A percentile compares a stretch with the other conserved stretches of the same genome.
phyloP scores from a whole-genome alignment of 2,113 vertebrate species.

The Nycticorax nycticorax region DNA sequence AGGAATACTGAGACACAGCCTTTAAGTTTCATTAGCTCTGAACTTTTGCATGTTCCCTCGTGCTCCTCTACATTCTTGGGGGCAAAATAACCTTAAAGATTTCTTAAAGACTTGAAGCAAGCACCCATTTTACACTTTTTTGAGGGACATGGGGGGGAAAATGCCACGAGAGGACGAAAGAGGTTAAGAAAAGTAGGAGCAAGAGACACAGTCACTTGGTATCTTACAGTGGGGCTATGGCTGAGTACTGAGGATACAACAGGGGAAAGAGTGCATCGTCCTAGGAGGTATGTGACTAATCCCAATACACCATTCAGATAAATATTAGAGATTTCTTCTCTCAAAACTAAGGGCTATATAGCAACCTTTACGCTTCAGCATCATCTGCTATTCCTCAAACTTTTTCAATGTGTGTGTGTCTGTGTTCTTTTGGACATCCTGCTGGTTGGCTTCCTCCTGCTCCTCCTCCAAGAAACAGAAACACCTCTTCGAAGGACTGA shows the following conservation, averaged over 20 bases:
- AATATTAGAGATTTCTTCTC: background rate
- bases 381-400: background rate
- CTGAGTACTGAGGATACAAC: background rate
- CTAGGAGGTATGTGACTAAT: background rate
- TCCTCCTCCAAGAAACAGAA: background rate
- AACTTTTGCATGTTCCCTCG: background rate
- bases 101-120: background rate
- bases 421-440: background rate
- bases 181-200: background rate
- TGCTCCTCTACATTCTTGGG: background rate
- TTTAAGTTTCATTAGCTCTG: background rate
- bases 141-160: background rate
- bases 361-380: background rate
- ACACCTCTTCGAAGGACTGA: background rate
- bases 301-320: background rate
- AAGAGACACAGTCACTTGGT: background rate
- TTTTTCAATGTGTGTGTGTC: background rate
- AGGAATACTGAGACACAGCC: background rate
- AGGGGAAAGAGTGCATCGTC: background rate
- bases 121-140: background rate
- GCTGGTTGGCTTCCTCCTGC: background rate
- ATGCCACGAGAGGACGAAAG: background rate
- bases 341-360: background rate
- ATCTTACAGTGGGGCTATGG: fast-evolving
- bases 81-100: background rate